A percentile compares a stretch with the other conserved stretches of the same genome.
These are phyloP conservation scores for Sisor rabdophorus DNA, from an alignment of 2,113 vertebrate species.

Conservation along the genomic window DNA sequence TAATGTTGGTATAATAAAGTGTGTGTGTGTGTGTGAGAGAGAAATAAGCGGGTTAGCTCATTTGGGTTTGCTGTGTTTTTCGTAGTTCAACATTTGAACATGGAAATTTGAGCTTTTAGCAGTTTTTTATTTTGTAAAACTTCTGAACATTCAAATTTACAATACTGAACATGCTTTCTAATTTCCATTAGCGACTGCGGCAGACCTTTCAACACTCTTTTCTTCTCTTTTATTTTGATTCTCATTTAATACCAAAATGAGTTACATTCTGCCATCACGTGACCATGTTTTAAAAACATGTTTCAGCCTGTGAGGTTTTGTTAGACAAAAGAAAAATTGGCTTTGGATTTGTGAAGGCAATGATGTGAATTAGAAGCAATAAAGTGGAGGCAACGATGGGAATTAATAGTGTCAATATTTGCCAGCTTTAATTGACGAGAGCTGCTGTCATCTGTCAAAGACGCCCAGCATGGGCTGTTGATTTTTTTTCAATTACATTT, in stretches of 20 bases:
- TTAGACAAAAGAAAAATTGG: slow-evolving; percentile 8
- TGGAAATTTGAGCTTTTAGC: slow-evolving; percentile 48
- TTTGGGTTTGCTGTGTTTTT: slow-evolving; percentile 21
- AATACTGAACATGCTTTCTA: neutral
- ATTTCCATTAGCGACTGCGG: neutral
- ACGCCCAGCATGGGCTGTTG: neutral
- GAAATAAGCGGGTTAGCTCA: slow-evolving; percentile 7
- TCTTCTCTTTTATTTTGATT: too few species aligned
- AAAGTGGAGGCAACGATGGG: slow-evolving; percentile 7
- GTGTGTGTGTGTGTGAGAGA: neutral
- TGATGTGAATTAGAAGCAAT: slow-evolving; percentile 21
- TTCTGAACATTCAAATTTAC: neutral
- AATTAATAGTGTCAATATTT: slow-evolving; percentile 42
- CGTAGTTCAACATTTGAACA: slow-evolving; percentile 21
- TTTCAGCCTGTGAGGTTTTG: slow-evolving; percentile 29
- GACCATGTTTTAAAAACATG: slow-evolving; percentile 12
- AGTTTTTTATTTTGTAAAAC: neutral
- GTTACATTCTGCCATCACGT: neutral
- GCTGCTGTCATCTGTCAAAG: slow-evolving; percentile 6
- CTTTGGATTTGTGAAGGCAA: slow-evolving; percentile 15
- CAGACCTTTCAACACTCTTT: neutral
- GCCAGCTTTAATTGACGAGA: slow-evolving; percentile 26
- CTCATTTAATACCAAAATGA: neutral
- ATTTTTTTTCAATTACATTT: too few species aligned
- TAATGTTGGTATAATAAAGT: neutral